These are phyloP conservation scores for Malachius bipustulatus DNA, from an alignment of 2,888 invertebrate species.

Conservation along the genomic window DNA sequence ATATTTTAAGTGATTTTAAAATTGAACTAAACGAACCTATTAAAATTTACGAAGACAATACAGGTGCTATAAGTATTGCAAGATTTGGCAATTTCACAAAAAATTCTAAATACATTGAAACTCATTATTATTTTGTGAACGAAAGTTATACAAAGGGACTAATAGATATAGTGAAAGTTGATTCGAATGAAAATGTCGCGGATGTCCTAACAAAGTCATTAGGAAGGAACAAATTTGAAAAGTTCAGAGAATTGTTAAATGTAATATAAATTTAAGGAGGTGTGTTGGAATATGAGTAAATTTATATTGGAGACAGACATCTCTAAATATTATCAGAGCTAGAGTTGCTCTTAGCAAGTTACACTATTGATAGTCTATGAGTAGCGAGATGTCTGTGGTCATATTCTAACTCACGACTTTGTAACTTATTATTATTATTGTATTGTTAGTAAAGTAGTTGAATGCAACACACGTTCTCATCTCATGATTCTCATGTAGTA, in stretches of 20 bases:
- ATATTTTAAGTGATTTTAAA: background rate
- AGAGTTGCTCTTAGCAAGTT: too few species aligned
- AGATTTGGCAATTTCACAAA: constrained; percentile 5
- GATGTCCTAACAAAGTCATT: constrained; percentile 9
- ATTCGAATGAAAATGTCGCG: constrained; percentile 6
- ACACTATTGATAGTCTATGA: too few species aligned
- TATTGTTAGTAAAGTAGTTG: too few species aligned
- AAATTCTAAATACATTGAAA: constrained; percentile 8
- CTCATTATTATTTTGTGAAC: constrained; percentile 7
- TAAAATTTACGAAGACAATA: constrained; percentile 2
- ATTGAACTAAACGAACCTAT: background rate
- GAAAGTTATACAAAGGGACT: constrained; percentile 1
- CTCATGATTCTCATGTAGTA: too few species aligned
- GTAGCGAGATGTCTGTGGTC: too few species aligned
- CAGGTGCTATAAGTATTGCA: constrained; percentile 3
- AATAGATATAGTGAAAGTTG: constrained; percentile 6
- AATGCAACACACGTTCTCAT: too few species aligned
- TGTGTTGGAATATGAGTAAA: background rate
- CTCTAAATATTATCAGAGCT: too few species aligned
- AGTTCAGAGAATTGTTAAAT: background rate
- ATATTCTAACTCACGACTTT: too few species aligned
- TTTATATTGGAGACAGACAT: too few species aligned
- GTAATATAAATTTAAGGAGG: background rate
- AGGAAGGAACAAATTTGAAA: constrained; percentile 8
- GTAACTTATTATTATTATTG: too few species aligned